Base-by-base conservation (phyloP, 1,140 invertebrate species). In the Cherax quadricarinatus region DNA sequence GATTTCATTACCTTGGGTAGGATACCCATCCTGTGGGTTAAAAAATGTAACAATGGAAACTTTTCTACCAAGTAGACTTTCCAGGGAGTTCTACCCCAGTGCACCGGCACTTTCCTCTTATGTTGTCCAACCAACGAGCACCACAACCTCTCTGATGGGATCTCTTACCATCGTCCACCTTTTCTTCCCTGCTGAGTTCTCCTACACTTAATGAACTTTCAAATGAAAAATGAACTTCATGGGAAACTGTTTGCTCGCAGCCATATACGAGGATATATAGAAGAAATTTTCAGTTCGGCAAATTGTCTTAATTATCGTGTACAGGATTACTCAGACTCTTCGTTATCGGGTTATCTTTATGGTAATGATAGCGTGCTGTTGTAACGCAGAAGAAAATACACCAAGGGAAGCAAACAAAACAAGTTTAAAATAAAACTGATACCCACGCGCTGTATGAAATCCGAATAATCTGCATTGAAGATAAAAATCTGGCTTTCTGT, bases 351-450 rank as follows among this genome's bases (percentile, higher is more conserved):
- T 18, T 66, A 66, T 66, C 62, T 5, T 21, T 6, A 57, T 57
- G 80, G 80, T 82, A 53, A 82, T 82, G 80, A 82, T 82, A 82
- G 80, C 80, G 51, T 24, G 57, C 24, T 21, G 80, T 3, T 18
- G 48, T 16, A 51, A 21, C 49, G 12, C 80, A 66, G 80, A 53
- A 82, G 80, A 57, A 82, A 57, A 41, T 82, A 82, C 80, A 53
- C 80, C 51, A 24, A 82, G 57, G 9, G 49, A 53, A 82, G 80
- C 24, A 53, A 82, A 82, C 18, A 18, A 10, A 66, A 66, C 14
- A 66, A 66, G 9, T 14, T 57, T 4, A 5, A 66, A 18, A 66
- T 66, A 66, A 1, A 60, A 41, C 30, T 41, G 30, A 41, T 41
- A 41, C 30, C 30, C 30, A 41, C 30, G 30, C 62, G 18, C 18